Base-by-base conservation (phyloP, 1,140 invertebrate genomes). In the Archivesica marissinica region DNA sequence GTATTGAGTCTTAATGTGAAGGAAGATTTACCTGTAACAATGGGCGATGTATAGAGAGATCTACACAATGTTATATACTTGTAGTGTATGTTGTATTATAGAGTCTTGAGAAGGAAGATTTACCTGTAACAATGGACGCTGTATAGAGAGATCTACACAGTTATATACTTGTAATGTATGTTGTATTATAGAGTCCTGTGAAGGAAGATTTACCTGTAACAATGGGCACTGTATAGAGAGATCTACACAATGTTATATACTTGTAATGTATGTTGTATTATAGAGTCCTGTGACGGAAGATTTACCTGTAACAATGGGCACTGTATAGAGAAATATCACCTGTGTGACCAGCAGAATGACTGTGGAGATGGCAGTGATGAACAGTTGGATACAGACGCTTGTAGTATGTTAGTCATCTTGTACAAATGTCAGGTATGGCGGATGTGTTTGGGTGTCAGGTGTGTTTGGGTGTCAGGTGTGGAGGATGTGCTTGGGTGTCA, bases 291-390 rank as follows among this genome's bases (percentile, higher is more conserved):
- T 76, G 72, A 47, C 2, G 72, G 72, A n/a, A 35, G 20, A 25
- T 76, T 84, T 39, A 75, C 35, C 2, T 84, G 81, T 76, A 28
- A 50, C 23, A 84, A 84, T 52, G 56, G 72, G 11, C 33, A 54
- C 33, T 84, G 81, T 76, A 50, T 84, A 2, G 56, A 25, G 17
- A 9, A 11, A 20, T 17, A 33, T 15, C n/a, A 33, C 0, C 70
- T 76, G 2, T 84, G 81, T 76, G 52, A 84, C 23, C 33, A 50
- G 0, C 4, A 25, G 30, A 72, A 84, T 52, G 70, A 84, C 54
- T 84, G 81, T 50, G 72, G 68, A 20, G 81, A 84, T 68, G 44
- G 44, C 11, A 64, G 41, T 38, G 81, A 84, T 76, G 81, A 84
- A 38, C 25, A 35, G 28, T 6, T 64, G n/a, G 59, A 64, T 35